Conservation (phyloP, 2,113 vertebrate genomes). For the Myrmecophaga tridactyla region DNA sequence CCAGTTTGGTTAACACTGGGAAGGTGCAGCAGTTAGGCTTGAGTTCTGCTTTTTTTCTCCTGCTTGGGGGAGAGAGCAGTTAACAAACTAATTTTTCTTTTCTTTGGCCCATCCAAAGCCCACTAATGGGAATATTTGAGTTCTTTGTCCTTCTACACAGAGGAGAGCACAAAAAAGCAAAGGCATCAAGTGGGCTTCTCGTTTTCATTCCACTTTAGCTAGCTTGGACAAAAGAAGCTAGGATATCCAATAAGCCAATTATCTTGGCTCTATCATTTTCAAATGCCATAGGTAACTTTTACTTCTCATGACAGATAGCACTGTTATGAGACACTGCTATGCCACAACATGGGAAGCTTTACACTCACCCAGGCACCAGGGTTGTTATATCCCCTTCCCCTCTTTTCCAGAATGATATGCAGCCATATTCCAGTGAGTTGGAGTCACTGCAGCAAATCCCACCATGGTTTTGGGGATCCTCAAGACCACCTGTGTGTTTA, state of each 20-base stretch:
- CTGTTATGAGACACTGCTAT: too few species aligned
- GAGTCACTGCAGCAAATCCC: not conserved
- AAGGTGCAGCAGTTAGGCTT: not conserved
- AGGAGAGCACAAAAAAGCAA: not conserved
- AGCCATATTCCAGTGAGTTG: not conserved
- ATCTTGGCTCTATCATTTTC: not conserved
- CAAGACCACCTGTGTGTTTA: not conserved
- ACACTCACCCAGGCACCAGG: not conserved
- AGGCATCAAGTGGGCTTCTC: not conserved
- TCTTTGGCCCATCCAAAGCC: not conserved
- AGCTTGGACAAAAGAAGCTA: not conserved
- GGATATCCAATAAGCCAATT: not conserved
- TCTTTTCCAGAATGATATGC: not conserved
- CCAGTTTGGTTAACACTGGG: not conserved
- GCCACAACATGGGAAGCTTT: not conserved
- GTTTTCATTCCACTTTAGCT: not conserved
- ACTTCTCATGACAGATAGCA: not conserved
- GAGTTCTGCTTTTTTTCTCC: not conserved
- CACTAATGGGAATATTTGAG: not conserved
- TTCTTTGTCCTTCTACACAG: not conserved
- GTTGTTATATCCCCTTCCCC: not conserved
- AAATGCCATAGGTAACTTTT: not conserved
- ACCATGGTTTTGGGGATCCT: not conserved
- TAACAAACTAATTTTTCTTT: not conserved
- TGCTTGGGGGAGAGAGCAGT: not conserved